Base-by-base conservation (phyloP, 2,797 vertebrate genomes). In the Lepus townsendii region DNA sequence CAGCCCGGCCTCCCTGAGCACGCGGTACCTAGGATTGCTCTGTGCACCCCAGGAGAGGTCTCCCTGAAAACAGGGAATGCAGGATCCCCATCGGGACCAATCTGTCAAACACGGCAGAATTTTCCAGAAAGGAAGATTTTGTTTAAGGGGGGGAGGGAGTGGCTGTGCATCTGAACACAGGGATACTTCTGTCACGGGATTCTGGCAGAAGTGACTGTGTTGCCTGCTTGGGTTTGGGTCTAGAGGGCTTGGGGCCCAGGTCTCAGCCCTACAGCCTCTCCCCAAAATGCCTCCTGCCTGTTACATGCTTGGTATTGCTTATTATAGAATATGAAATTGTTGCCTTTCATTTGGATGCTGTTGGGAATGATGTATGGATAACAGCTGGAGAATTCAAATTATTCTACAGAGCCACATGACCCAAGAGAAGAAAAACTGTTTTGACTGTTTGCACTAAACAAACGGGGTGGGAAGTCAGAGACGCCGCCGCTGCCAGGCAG, bases 361-460 rank as follows among this genome's bases (percentile, higher is more conserved):
- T 75, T 96, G 95, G 92, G 93, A 96, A 95, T 96, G 94, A 97
- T 97, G 91, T 92, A 91, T 90, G 76, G 96, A 85, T 77, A 96
- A 97, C 97, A 97, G 96, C 97, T 97, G 96, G 97, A 96, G 98
- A 97, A 98, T 97, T 96, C 96, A 97, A 96, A 97, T 97, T 93
- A 96, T 85, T 72, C 78, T 87, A 63, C 95, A 92, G 96, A 97
- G 90, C 97, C 96, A 90, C 97, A 96, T 60, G 96, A 94, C 96
- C 96, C 72, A 4, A 84, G 97, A 95, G 93, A 94, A 97, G 97
- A 79, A 97, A 96, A 97, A 98, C 95, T 96, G 96, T 98, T 98
- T 97, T 96, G 97, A 96, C 95, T 97, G 63, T 94, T 47, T 96
- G 87, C 88, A 83, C 96, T 83, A 95, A 98, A 97, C 90, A 97